Percentiles rank a stretch among this genome's conserved stretches.
Evolutionary conservation across 2,113 vertebrate species (phyloP).

Genomic region (Xerus inauris): DNA sequence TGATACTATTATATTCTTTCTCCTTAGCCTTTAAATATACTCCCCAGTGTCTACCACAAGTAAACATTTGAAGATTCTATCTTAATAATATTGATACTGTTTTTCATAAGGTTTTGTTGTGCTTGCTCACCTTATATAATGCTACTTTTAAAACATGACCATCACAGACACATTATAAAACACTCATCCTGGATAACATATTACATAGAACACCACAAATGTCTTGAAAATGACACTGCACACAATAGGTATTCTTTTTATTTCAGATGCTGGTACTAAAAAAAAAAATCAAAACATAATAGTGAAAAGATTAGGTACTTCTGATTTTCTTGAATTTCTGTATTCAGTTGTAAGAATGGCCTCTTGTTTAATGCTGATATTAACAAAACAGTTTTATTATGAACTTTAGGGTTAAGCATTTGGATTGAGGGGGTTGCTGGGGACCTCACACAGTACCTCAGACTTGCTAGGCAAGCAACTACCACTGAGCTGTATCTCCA

Average conservation of each 20-base stretch:
- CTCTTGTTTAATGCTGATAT: not conserved
- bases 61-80: constrained; percentile 23
- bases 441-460: not conserved
- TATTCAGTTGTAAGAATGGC: constrained; percentile 14
- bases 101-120: constrained; percentile 34
- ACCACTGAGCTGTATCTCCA: not conserved
- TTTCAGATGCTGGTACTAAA: constrained; percentile 34
- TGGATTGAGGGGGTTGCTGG: not conserved
- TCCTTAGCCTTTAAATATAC: not conserved
- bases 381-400: constrained; percentile 33
- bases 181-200: constrained; percentile 8
- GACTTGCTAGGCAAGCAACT: not conserved
- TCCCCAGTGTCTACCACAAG: not conserved
- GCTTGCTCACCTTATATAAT: not conserved
- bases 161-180: constrained; percentile 8
- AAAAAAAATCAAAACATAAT: not conserved
- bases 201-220: not conserved
- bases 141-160: not conserved
- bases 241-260: constrained; percentile 5
- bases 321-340: constrained; percentile 20
- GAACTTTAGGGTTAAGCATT: constrained; percentile 22
- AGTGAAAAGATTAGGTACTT: constrained; percentile 12
- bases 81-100: constrained; percentile 33
- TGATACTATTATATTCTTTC: not conserved
- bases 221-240: not conserved